phyloP scores from a whole-genome alignment of 1,140 invertebrate species.

The Lepidurus apus region DNA sequence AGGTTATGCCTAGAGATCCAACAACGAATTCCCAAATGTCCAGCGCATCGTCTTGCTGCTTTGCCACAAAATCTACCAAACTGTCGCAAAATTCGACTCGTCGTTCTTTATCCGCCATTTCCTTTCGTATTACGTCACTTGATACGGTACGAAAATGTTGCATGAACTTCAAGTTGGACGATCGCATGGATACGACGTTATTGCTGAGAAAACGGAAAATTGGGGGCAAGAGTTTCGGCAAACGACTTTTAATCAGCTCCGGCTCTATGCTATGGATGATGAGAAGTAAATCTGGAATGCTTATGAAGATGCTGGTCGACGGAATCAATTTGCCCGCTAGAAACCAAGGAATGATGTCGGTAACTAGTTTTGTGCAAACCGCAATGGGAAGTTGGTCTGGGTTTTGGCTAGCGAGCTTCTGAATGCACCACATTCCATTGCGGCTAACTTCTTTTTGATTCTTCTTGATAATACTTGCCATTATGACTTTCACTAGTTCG shows the following conservation, averaged over 20 bases:
- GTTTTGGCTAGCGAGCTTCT: background rate
- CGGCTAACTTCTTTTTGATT: background rate
- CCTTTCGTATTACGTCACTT: background rate
- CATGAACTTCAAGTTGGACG: background rate
- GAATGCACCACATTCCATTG: constrained; percentile 12
- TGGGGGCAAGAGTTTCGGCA: background rate
- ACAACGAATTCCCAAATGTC: background rate
- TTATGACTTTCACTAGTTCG: background rate
- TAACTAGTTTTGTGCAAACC: background rate
- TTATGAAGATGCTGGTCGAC: background rate
- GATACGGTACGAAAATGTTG: background rate
- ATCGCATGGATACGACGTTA: background rate
- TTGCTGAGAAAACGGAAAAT: background rate
- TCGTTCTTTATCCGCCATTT: background rate
- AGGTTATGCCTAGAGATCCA: background rate
- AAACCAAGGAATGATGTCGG: background rate
- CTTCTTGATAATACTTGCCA: background rate
- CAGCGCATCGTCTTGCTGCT: background rate
- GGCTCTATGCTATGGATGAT: background rate
- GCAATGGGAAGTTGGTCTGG: background rate
- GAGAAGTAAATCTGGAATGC: background rate
- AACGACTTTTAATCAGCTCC: background rate
- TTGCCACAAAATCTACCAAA: background rate
- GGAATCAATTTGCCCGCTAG: background rate
- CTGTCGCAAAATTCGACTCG: background rate